These are phyloP conservation scores for Eretmocerus hayati DNA, from an alignment of 2,888 invertebrate species.

Conservation along the genomic window DNA sequence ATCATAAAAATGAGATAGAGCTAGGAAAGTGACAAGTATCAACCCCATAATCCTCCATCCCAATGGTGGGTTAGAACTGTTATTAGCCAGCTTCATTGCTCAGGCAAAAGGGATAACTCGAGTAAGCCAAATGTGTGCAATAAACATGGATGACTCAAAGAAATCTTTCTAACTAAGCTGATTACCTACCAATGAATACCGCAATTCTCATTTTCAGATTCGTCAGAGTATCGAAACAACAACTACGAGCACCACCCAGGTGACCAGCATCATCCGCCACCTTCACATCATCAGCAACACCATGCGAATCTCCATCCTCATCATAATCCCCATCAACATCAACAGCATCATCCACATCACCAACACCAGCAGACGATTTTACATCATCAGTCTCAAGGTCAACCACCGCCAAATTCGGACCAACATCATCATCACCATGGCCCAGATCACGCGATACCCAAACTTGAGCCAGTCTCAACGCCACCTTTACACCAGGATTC, in stretches of 20 bases:
- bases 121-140: no score
- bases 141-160: slow-evolving; percentile 7
- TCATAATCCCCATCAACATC: slow-evolving; percentile 41
- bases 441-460: slow-evolving; percentile 48
- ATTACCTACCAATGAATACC: neutral
- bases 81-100: no score
- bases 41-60: no score
- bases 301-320: slow-evolving; percentile 31
- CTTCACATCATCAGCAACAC: slow-evolving; percentile 34
- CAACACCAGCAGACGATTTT: slow-evolving; percentile 36
- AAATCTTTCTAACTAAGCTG: no score
- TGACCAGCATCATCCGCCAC: slow-evolving; percentile 40
- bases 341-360: slow-evolving; percentile 32
- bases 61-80: no score
- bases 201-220: slow-evolving; percentile 28
- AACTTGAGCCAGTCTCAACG: slow-evolving; percentile 49
- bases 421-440: neutral
- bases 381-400: slow-evolving; percentile 33
- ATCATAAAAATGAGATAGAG: no score
- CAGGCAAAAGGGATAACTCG: no score
- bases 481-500: slow-evolving; percentile 38
- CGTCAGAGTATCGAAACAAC: slow-evolving; percentile 38
- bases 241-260: slow-evolving; percentile 38
- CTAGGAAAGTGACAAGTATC: no score
- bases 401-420: slow-evolving; percentile 23